Conservation (phyloP, 2,888 invertebrate genomes). For the Apocheima hispidaria region DNA sequence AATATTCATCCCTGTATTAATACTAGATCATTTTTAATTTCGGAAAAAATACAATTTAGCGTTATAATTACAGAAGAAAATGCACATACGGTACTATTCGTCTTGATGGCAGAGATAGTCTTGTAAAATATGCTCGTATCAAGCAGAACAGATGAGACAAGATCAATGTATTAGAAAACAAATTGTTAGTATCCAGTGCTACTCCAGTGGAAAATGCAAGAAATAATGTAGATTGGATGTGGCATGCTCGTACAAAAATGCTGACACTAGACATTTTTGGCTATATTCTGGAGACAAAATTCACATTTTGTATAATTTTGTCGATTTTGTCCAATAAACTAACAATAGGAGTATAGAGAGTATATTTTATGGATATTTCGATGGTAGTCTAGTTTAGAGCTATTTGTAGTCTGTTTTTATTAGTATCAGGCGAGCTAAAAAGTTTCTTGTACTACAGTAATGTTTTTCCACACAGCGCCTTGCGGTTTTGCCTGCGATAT, state of each 20-base stretch:
- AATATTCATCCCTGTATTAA: too few species aligned
- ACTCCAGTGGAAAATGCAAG: conserved; percentile 15
- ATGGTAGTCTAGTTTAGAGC: background rate
- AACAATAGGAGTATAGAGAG: background rate
- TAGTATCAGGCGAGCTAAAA: background rate
- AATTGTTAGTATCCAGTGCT: conserved; percentile 21
- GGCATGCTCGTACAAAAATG: background rate
- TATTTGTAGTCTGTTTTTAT: conserved; percentile 4
- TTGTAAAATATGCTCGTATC: conserved; percentile 24
- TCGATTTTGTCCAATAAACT: conserved; percentile 4
- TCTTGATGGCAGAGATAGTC: conserved; percentile 3
- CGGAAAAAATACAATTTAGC: background rate
- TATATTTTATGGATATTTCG: conserved; percentile 3
- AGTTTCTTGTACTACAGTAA: background rate
- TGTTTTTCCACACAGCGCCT: background rate
- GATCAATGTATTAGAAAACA: conserved; percentile 31
- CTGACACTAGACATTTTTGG: background rate
- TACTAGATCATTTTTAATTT: too few species aligned
- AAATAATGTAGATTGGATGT: conserved; percentile 15
- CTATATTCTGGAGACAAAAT: background rate
- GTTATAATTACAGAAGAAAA: background rate
- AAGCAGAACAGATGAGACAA: conserved; percentile 21
- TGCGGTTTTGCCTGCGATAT: background rate
- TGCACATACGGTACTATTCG: conserved; percentile 2
- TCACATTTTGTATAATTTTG: background rate